Base-by-base conservation (phyloP, 2,888 invertebrate species). In the Drosophila suboccidentalis region DNA sequence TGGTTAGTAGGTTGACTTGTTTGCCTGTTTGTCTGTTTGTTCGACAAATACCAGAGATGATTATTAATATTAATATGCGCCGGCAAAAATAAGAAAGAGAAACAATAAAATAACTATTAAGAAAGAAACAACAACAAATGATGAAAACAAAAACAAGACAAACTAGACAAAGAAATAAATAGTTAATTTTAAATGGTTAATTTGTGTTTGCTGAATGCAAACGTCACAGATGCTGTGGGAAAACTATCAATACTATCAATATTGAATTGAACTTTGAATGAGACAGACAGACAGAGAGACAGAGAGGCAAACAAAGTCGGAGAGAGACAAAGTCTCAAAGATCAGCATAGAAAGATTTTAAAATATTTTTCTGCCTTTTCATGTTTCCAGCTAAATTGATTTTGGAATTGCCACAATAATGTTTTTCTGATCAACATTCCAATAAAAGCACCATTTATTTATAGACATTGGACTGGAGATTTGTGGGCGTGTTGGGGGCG, bases 51-150 rank as follows among this genome's bases (percentile, higher is more conserved):
- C 49, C 57, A 47, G 26, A 79, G 82, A 70, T 67, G 64, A 66
- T 78, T 67, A 79, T 79, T 60, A 71, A 74, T 64, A 79, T 79
- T 60, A 74, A 78, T 78, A 46, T 75, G 68, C 50, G 71, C 75
- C 81, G 82, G 75, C 68, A 81, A 62, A 8, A 65, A 64, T 34
- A 43, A 11, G 39, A 34, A 29, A 38, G 26, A 29, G 51, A 32
- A 2, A 11, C 50, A 41, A 22, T 4, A 22, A 4, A 49, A 39
- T 38, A 55, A 54, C 29, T 51, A 19, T 17, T 10, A 41, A 39
- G 22, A 50, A 34, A 29, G 29, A 22, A 34, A 43, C 17, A 67
- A 43, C n/a, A 67, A 44, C 39, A 38, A 9, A 17, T 15, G 26
- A 38, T 53, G 32, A 49, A 59, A 44, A 36, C 8, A 50, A 62